Base-by-base conservation (phyloP, 2,888 invertebrate genomes). In the Drosophila lacicola region DNA sequence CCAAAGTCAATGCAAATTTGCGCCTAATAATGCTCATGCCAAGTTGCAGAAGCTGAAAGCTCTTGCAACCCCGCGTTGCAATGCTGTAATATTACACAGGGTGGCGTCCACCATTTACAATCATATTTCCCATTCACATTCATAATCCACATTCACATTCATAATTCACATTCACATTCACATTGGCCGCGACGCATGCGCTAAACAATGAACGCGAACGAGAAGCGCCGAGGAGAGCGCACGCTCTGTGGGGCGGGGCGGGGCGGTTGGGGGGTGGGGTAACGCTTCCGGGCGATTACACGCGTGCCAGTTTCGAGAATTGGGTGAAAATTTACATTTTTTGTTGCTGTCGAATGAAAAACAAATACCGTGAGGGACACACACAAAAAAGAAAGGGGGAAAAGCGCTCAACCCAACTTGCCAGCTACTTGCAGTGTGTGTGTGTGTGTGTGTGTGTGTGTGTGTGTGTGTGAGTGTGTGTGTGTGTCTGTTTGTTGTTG, bases 321-420 rank as follows among this genome's bases (percentile, higher is more conserved):
- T 83, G 86, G 86, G 83, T 83, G 83, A 86, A 86, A 83, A 83
- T 85, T 83, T 83, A 85, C 83, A 83, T 83, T 86, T 83, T 82
- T 82, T 80, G 41, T 64, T 50, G 60, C 42, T 54, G 53, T 60
- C 65, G 71, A 70, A 77, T 82, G 78, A 65, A 81, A 84, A 81
- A 79, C 78, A 82, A 78, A 82, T 78, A 70, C 45, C 45, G 25
- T 55, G 2, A 13, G n/a, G 3, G 14, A 14, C 14, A 17, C 17
- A 1, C n/a, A n/a, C n/a, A 49, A 17, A 45, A 36, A 37, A 57
- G 57, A 62, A 64, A 44, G 62, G 57, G 57, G 53, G 50, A 57
- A 66, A 65, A 73, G 54, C 69, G 57, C 39, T 50, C 41, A 29
- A 11, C 25, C 10, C 29, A 4, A 21, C 56, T 37, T 36, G 29